Conservation (phyloP, 2,113 vertebrate genomes). For the western clawed frog (Xenopus tropicalis) region UCB_Xtro_10.0 CM004447.2:10356501-10357000, state of each 20-base stretch:
- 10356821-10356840: background rate
- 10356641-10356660: background rate
- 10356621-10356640: slow-evolving; percentile 3
- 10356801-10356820: background rate
- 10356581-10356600: background rate
- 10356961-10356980: slow-evolving; percentile 1
- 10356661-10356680: background rate
- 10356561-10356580: too few species aligned
- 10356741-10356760: slow-evolving; percentile 44
- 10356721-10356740: background rate
- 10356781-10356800: slow-evolving; percentile 37
- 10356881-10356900: slow-evolving; percentile 64
- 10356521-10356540: too few species aligned
- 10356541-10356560: background rate
- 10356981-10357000: background rate
- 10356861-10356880: slow-evolving; percentile 47
- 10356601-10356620: slow-evolving; percentile 4
- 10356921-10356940: slow-evolving; percentile 5
- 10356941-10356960: slow-evolving; percentile 11
- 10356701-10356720: slow-evolving; percentile 16
- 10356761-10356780: slow-evolving; percentile 46
- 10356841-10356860: slow-evolving; percentile 61
- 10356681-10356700: background rate
- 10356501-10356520: background rate
- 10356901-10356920: slow-evolving; percentile 57